These are phyloP conservation scores for Lordiphosa collinella DNA, from an alignment of 1,140 invertebrate genomes.

Conservation along the genomic window DNA sequence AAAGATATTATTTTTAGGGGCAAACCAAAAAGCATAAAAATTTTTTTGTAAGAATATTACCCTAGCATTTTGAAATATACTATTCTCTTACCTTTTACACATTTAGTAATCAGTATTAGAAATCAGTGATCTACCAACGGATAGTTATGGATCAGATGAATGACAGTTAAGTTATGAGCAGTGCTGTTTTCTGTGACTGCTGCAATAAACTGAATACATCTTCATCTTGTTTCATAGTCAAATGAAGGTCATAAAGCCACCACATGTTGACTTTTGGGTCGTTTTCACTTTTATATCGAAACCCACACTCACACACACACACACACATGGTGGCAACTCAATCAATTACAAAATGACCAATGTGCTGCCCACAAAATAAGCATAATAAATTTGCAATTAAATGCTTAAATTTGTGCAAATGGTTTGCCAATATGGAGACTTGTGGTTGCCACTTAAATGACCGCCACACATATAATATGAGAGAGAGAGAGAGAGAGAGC, in stretches of 20 bases:
- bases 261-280: constrained; percentile 27
- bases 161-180: no score
- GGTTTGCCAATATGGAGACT: constrained; percentile 49
- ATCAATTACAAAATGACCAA: constrained; percentile 65
- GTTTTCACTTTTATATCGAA: constrained; percentile 24
- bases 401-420: constrained; percentile 72
- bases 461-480: constrained; percentile 19
- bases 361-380: constrained; percentile 44
- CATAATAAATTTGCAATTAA: constrained; percentile 76
- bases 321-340: constrained; percentile 28
- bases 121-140: no score
- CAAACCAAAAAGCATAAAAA: no score
- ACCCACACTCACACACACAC: constrained; percentile 8
- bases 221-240: background rate
- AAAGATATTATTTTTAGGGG: no score
- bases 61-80: no score
- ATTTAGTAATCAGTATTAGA: no score
- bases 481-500: background rate
- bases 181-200: no score
- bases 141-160: no score
- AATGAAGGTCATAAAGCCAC: constrained; percentile 38
- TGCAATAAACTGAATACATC: no score
- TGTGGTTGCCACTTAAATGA: constrained; percentile 41
- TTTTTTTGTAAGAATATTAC: no score
- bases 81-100: no score